Evolutionary conservation across 1,140 invertebrate species (phyloP).

Genomic region (Oncopodura yosiiana): DNA sequence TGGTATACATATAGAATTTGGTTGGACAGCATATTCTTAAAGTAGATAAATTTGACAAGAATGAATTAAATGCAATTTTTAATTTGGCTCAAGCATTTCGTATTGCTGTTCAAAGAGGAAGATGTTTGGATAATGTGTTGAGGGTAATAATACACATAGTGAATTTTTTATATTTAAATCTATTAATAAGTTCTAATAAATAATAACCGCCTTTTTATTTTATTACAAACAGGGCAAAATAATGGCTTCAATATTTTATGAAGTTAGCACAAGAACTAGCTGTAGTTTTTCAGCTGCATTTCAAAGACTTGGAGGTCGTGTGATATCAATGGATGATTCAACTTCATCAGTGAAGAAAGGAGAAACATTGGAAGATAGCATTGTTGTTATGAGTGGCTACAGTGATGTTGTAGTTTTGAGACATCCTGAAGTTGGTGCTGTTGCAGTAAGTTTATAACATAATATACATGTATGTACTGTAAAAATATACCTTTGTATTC

Average conservation of each 20-base stretch:
- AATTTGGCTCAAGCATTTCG: constrained; percentile 84
- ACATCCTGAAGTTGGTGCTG: constrained; percentile 87
- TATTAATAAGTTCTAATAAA: background rate
- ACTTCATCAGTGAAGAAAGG: constrained; percentile 94
- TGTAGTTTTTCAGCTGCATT: constrained; percentile 94
- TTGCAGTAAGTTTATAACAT: constrained; percentile 54
- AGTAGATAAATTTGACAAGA: constrained; percentile 78
- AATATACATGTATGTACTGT: background rate
- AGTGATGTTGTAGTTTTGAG: constrained; percentile 86
- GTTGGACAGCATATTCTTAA: constrained; percentile 70
- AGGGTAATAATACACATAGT: constrained; percentile 44
- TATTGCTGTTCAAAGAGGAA: constrained; percentile 67
- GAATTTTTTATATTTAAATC: background rate
- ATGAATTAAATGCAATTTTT: constrained; percentile 85
- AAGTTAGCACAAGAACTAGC: constrained; percentile 89
- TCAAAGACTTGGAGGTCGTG: constrained; percentile 83
- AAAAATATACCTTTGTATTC: constrained; percentile 13
- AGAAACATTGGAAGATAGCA: constrained; percentile 84
- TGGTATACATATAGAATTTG: too few species aligned
- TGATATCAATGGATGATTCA: constrained; percentile 77
- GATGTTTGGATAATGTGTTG: constrained; percentile 72
- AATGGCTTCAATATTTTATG: constrained; percentile 94
- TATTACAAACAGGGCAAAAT: constrained; percentile 63
- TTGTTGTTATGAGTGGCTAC: constrained; percentile 74
- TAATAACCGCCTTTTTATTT: background rate